Conservation (phyloP, 2,113 vertebrate species). For the Forbesichthys agassizii region DNA sequence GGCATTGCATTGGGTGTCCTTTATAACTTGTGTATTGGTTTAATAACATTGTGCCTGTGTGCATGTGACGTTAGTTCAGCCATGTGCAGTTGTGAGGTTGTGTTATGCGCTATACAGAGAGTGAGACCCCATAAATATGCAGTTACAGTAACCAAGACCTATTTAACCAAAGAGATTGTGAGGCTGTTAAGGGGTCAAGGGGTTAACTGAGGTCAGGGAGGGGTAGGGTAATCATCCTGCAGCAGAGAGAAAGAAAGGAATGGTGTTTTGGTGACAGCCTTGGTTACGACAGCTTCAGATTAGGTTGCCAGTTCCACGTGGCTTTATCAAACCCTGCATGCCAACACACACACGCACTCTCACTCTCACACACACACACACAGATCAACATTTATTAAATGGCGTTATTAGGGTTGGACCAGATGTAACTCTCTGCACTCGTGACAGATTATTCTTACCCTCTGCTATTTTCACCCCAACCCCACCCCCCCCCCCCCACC, state of each 20-base stretch:
- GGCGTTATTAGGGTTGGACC: conserved; percentile 17
- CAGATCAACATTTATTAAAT: conserved; percentile 36
- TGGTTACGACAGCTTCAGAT: neutral
- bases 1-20: neutral
- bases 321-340: conserved; percentile 6
- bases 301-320: conserved; percentile 24
- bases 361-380: neutral
- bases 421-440: conserved; percentile 24
- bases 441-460: neutral
- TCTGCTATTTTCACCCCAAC: conserved; percentile 8
- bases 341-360: conserved; percentile 5
- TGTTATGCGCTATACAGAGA: neutral
- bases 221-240: conserved; percentile 47
- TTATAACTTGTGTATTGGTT: neutral
- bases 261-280: neutral
- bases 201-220: conserved; percentile 74
- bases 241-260: conserved; percentile 5
- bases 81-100: neutral
- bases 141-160: conserved; percentile 55
- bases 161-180: conserved; percentile 69
- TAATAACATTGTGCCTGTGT: conserved; percentile 2
- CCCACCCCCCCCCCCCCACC: neutral
- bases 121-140: conserved; percentile 12
- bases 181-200: conserved; percentile 66
- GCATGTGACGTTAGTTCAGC: neutral